Evolutionary conservation across 2,113 vertebrate species (phyloP).

Genomic region (Motacilla alba): DNA sequence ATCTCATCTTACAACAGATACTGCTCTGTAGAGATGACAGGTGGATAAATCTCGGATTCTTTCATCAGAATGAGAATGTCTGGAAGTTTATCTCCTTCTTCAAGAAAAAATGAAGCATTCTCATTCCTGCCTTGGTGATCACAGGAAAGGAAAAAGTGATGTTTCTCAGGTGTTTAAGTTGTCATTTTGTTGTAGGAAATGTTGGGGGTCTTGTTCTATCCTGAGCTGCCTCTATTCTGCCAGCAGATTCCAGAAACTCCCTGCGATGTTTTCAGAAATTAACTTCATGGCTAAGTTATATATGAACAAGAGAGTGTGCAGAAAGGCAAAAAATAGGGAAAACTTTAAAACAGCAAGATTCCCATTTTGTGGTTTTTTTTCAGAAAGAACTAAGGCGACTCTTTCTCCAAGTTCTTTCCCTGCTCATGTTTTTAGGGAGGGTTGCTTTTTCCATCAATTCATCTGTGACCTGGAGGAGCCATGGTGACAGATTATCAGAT

Average conservation of each 20-base stretch:
- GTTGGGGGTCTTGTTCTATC: neutral
- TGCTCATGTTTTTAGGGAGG: neutral
- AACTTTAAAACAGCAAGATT: neutral
- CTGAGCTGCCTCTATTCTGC: neutral
- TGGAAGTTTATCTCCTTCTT: neutral
- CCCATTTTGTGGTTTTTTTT: neutral
- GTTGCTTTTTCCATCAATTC: neutral
- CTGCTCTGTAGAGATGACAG: neutral
- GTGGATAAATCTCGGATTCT: neutral
- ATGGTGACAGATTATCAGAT: neutral
- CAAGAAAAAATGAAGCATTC: neutral
- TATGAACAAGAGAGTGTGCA: neutral
- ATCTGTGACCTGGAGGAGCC: neutral
- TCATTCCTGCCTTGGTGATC: neutral
- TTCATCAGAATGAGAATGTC: neutral
- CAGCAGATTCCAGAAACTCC: neutral
- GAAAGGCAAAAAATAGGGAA: neutral
- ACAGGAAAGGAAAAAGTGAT: neutral
- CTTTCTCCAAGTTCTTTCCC: neutral
- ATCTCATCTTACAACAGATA: neutral
- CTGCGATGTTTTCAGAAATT: neutral
- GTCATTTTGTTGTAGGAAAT: neutral
- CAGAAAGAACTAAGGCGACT: neutral
- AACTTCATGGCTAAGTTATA: neutral
- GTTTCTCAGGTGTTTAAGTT: neutral